phyloP scores from a whole-genome alignment of 2,797 vertebrate genomes.

The Petrocephalus schoutedeni region DNA sequence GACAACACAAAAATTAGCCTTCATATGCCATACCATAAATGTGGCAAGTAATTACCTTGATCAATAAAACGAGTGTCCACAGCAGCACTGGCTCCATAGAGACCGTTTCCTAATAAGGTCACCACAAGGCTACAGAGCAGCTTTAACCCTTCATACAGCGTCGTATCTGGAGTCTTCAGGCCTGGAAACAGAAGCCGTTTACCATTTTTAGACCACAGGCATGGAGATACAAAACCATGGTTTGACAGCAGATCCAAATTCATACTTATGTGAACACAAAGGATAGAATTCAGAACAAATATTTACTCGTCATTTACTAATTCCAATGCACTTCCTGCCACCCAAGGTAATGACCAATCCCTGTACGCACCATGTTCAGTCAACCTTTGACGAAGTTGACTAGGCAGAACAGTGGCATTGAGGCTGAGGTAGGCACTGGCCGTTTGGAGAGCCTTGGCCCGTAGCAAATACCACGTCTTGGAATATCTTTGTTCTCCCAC shows the following conservation, averaged over 20 bases:
- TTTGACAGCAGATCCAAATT: background rate
- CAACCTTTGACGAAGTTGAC: constrained; percentile 58
- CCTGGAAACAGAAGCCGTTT: constrained; percentile 51
- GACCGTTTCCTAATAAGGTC: constrained; percentile 69
- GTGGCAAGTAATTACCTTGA: constrained; percentile 56
- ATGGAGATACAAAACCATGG: background rate
- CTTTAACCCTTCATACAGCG: constrained; percentile 74
- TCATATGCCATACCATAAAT: background rate
- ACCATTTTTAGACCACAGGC: background rate
- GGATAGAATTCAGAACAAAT: background rate
- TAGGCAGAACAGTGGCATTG: constrained; percentile 55
- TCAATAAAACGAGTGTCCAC: constrained; percentile 65
- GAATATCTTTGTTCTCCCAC: constrained; percentile 65
- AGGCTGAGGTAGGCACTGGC: constrained; percentile 71
- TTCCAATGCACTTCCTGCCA: background rate
- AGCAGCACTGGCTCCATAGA: constrained; percentile 54
- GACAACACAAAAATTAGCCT: background rate
- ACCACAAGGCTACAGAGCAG: constrained; percentile 77
- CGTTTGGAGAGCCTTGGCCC: constrained; percentile 67
- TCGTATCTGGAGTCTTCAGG: constrained; percentile 66
- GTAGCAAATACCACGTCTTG: constrained; percentile 82
- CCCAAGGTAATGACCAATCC: background rate
- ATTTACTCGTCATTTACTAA: background rate
- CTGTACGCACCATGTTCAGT: constrained; percentile 59
- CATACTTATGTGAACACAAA: background rate